These are phyloP conservation scores for Chelidonichthys spinosus DNA, from an alignment of 2,797 vertebrate genomes.

Conservation along the genomic window DNA sequence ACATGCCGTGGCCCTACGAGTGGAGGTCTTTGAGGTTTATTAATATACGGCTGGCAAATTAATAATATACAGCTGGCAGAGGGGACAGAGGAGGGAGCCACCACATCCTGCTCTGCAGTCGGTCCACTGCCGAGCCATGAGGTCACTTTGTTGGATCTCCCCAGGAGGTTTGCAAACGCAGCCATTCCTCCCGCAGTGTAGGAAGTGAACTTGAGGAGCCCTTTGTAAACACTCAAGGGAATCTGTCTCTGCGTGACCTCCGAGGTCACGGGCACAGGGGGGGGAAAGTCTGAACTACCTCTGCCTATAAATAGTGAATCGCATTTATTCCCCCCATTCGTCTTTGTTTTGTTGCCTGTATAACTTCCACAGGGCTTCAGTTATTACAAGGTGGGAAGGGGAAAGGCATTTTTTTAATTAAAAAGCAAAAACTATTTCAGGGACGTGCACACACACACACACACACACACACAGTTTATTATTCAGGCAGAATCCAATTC, in stretches of 20 bases:
- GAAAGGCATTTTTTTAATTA: slow-evolving; percentile 41
- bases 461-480: slow-evolving; percentile 24
- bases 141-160: slow-evolving; percentile 69
- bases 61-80: slow-evolving; percentile 53
- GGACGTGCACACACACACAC: background rate
- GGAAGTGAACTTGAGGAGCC: slow-evolving; percentile 73
- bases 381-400: slow-evolving; percentile 19
- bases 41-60: slow-evolving; percentile 62
- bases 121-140: slow-evolving; percentile 39
- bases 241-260: slow-evolving; percentile 41
- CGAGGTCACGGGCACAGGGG: slow-evolving; percentile 35
- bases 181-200: slow-evolving; percentile 55
- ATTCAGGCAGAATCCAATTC: slow-evolving; percentile 57
- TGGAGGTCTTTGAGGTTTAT: slow-evolving; percentile 52
- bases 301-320: slow-evolving; percentile 19
- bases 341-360: background rate
- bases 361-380: slow-evolving; percentile 23
- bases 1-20: slow-evolving; percentile 10
- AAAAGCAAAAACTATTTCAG: slow-evolving; percentile 35
- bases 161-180: slow-evolving; percentile 63
- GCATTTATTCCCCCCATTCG: slow-evolving; percentile 8
- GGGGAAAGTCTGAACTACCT: slow-evolving; percentile 29
- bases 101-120: slow-evolving; percentile 48
- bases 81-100: slow-evolving; percentile 47
- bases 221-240: slow-evolving; percentile 64